Evolutionary conservation across 2,797 vertebrate species (phyloP), one percentile per base, ranked within the genome.

Genomic region (Cryptoblepharus egeriae): DNA sequence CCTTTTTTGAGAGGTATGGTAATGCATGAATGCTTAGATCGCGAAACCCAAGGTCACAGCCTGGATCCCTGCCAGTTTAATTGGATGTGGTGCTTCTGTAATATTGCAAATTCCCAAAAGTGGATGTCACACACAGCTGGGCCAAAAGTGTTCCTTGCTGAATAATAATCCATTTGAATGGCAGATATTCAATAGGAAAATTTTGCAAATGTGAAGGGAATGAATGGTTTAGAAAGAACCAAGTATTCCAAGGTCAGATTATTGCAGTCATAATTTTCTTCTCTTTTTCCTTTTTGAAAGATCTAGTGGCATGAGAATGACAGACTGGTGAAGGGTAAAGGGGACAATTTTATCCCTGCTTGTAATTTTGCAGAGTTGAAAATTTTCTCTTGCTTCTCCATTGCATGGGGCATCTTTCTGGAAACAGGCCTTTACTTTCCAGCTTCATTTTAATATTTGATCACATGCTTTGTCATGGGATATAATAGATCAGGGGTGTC

Each of bases 141-240:
- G 73, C 67, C 75, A 84, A 32, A 88, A 89, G 24, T 80, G 61
- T 60, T 84, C 28, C 79, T 86, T 65, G 9, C 84, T 89, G 75
- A 88, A 82, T 86, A 93, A 81, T 87, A 88, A 87, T 52, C 58
- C 52, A 78, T 86, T 70, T 37, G 80, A 90, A 72, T 91, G 80
- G 37, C 67, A 84, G 65, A 70, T 67, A 86, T 52, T 83, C 5
- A 77, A 79, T 81, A 87, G 45, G 60, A 82, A 81, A 45, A 65
- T 55, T 22, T 78, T 42, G 39, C 57, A 80, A 82, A 86, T 87
- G 15, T 83, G 57, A 86, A 58, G 45, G 83, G 22, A 57, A 79
- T 72, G 83, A 71, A 84, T 45, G 15, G 70, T 82, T 87, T 75
- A 77, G 49, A 84, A 68, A 76, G 67, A 79, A 60, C 20, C 61